Evolutionary conservation across 2,888 invertebrate genomes (phyloP), one percentile per base, ranked within the genome.

Genomic region (Chalcosyrphus nemorum): DNA sequence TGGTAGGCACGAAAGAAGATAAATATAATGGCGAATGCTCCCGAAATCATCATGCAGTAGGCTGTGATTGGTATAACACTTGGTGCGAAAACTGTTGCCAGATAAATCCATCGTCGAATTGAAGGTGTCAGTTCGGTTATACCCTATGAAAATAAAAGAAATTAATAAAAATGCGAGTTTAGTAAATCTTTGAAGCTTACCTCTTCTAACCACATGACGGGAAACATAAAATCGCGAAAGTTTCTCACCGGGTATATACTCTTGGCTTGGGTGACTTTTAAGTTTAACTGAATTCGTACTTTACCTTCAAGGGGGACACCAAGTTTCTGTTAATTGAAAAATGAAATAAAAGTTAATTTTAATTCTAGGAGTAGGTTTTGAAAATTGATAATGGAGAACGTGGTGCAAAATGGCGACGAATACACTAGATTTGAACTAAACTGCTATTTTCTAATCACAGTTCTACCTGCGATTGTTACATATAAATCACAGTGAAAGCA

Each of bases 181-280:
- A 19, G 4, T 50, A 4, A n/a, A 43, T 57, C 3, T 2, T 59
- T n/a, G 6, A n/a, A n/a, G 11, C 88, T 90, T 88, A 95, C 95
- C 94, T 97, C 97, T 91, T 97, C 97, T 1, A 97, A 87, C 97
- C 97, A 97, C 95, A 97, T 96, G 43, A 97, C 94, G 0, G 97
- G 97, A 89, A 97, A 96, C 5, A 96, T 93, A 63, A 96, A 96
- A 89, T 94, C 94, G 0, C 96, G 95, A 88, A 97, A 97, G 84
- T 95, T 94, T 86, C 94, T 92, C 9, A 96, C 96, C 3, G 94
- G 93, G 86, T 93, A 93, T 50, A 97, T 94, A 86, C 94, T 93
- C 1, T 94, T 93, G 0, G 96, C 95, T 9, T 93, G 94, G 77
- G 96, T 95, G 6, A 97, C 95, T 89, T 95, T 95, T 74, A 97